Evolutionary conservation across 2,797 vertebrate species (phyloP).

Genomic region (Xiphorhynchus erythropygius): DNA sequence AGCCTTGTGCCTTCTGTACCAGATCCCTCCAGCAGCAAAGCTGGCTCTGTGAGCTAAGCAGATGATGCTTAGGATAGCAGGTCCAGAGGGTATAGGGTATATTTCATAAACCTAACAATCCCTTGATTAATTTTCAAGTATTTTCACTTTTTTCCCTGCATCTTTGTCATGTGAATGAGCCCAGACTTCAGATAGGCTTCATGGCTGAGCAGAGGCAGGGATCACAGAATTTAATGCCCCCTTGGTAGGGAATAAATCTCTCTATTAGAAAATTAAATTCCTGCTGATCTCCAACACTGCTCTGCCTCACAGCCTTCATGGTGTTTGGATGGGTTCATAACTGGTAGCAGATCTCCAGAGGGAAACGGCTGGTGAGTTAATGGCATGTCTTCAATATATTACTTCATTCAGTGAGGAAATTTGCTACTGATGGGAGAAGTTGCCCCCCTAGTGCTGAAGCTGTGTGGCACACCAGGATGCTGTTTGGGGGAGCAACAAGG

Average conservation of each 20-base stretch:
- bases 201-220: background rate
- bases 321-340: background rate
- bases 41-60: background rate
- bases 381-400: background rate
- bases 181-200: background rate
- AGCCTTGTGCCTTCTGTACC: background rate
- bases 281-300: background rate
- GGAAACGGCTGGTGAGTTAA: constrained; percentile 6
- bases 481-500: background rate
- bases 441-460: background rate
- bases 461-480: background rate
- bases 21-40: background rate
- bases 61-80: background rate
- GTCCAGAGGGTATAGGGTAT: background rate
- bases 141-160: background rate
- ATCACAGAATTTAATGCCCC: background rate
- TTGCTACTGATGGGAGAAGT: background rate
- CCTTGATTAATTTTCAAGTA: background rate
- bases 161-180: background rate
- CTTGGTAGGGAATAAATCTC: constrained; percentile 11
- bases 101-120: background rate
- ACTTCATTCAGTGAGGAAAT: background rate
- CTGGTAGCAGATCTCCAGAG: background rate
- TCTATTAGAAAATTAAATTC: constrained; percentile 30
- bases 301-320: background rate